Conservation (phyloP, 2,797 vertebrate genomes). For the Rhyacichthys aspro region DNA sequence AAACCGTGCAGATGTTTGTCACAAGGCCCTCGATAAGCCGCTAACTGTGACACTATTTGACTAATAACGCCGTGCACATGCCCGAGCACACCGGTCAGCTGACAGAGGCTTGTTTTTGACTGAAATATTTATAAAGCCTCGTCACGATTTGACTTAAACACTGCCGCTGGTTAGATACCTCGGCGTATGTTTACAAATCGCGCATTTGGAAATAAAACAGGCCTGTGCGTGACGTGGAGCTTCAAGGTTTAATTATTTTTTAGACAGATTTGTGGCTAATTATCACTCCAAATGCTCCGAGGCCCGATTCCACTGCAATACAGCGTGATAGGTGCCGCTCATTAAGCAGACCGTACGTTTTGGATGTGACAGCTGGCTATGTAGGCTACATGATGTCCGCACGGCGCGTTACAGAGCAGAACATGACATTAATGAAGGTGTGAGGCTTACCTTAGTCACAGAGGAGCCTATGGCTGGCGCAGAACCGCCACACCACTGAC, state of each 20-base stretch:
- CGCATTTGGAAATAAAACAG: constrained; percentile 29
- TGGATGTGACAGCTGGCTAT: constrained; percentile 49
- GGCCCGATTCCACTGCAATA: constrained; percentile 52
- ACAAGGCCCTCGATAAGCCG: constrained; percentile 29
- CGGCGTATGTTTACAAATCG: constrained; percentile 10
- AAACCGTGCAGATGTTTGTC: constrained; percentile 61
- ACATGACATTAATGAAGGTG: constrained; percentile 46
- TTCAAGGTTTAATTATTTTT: constrained; percentile 64
- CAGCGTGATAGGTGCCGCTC: constrained; percentile 34
- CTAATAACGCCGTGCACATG: constrained; percentile 31
- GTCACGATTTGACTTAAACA: constrained; percentile 67
- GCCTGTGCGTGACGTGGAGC: constrained; percentile 37
- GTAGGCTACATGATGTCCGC: constrained; percentile 17
- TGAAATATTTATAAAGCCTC: constrained; percentile 69
- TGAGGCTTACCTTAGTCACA: constrained; percentile 67
- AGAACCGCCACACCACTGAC: constrained; percentile 62
- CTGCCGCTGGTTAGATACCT: constrained; percentile 14
- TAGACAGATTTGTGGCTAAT: constrained; percentile 16
- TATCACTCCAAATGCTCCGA: constrained; percentile 45
- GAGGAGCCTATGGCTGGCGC: constrained; percentile 62
- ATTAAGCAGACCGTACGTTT: constrained; percentile 38
- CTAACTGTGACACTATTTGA: constrained; percentile 19
- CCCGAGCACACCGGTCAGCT: constrained; percentile 67
- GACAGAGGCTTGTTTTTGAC: constrained; percentile 65
- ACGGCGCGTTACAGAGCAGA: constrained; percentile 34